Percentiles rank a stretch among this genome's conserved stretches.
phyloP scores from a whole-genome alignment of 2,113 vertebrate genomes.

The Cephalophus harveyi region DNA sequence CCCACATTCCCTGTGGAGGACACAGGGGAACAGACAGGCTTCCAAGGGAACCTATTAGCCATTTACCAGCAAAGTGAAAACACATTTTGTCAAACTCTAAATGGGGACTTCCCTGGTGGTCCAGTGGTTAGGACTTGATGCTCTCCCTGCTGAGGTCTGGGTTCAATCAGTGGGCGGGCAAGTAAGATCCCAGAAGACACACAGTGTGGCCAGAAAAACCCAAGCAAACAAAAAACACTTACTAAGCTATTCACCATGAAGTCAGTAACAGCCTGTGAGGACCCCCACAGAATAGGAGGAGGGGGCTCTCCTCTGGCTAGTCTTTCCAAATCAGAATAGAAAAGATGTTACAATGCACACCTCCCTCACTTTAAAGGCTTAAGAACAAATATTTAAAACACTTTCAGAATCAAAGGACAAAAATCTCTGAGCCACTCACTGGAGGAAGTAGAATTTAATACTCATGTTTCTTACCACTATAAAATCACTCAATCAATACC shows the following conservation, averaged over 20 bases:
- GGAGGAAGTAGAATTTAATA: neutral
- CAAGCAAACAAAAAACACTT: neutral
- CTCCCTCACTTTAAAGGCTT: neutral
- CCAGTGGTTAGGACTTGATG: neutral
- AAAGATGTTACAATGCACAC: neutral
- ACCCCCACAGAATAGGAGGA: neutral
- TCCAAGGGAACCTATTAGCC: neutral
- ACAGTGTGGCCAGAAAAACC: neutral
- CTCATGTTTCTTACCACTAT: neutral
- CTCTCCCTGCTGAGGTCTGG: neutral
- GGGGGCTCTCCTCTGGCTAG: neutral
- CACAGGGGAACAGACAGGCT: neutral
- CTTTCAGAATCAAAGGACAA: neutral
- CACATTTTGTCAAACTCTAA: neutral
- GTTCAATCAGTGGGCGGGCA: neutral
- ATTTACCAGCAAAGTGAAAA: neutral
- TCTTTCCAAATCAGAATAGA: neutral
- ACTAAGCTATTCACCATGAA: neutral
- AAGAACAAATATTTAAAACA: neutral
- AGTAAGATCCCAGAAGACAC: neutral
- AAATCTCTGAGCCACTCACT: neutral
- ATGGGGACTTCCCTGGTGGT: neutral
- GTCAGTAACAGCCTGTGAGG: neutral
- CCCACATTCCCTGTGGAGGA: neutral
- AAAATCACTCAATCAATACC: neutral